phyloP scores from a whole-genome alignment of 2,888 invertebrate species.

The Drymonia ruficornis region DNA sequence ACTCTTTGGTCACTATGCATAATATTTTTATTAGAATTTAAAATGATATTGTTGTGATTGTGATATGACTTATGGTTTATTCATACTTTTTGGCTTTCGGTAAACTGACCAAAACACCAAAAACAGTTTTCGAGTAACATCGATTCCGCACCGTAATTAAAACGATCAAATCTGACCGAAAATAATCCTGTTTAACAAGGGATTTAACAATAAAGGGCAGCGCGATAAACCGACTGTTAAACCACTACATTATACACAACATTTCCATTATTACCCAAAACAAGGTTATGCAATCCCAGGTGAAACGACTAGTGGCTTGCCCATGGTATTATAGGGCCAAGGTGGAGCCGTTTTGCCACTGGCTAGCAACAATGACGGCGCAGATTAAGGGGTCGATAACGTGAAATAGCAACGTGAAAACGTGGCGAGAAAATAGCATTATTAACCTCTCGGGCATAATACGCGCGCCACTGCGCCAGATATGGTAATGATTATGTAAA shows the following conservation, averaged over 20 bases:
- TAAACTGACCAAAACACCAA: background rate
- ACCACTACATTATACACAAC: slow-evolving; percentile 16
- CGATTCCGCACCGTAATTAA: background rate
- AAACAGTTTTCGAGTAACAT: background rate
- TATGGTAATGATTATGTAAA: slow-evolving; percentile 86
- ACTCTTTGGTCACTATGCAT: no score
- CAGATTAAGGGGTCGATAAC: slow-evolving; percentile 82
- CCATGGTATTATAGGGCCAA: slow-evolving; percentile 54
- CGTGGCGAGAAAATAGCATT: slow-evolving; percentile 85
- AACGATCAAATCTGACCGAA: slow-evolving; percentile 34
- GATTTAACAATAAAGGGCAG: slow-evolving; percentile 22
- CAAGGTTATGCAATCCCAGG: slow-evolving; percentile 25
- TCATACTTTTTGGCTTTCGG: background rate
- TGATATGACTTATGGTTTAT: background rate
- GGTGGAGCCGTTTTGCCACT: slow-evolving; percentile 68
- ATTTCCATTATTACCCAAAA: slow-evolving; percentile 27
- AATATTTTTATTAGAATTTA: background rate
- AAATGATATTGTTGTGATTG: background rate
- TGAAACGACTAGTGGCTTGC: slow-evolving; percentile 24
- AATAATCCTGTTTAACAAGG: slow-evolving; percentile 21
- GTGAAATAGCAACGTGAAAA: slow-evolving; percentile 83
- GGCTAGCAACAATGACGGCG: slow-evolving; percentile 82
- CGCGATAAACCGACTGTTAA: slow-evolving; percentile 29
- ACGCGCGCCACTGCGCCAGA: slow-evolving; percentile 83
- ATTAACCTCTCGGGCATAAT: slow-evolving; percentile 84